Conservation (phyloP, 2,888 invertebrate genomes). For the Oscheius sp. region DNA sequence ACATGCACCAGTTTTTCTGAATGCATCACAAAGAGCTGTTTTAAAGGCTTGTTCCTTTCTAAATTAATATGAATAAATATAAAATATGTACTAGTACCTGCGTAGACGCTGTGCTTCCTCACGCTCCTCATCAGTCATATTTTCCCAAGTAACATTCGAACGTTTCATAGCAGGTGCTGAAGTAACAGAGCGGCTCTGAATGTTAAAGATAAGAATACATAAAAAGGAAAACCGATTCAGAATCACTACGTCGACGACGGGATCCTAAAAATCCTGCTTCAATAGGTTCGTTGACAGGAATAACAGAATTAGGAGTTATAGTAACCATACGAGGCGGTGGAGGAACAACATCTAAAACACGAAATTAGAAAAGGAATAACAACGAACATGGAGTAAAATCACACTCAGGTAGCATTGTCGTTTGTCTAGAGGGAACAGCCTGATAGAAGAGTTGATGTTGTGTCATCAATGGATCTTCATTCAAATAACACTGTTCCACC, state of each 20-base stretch:
- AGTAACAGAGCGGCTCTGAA: background rate
- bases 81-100: constrained; percentile 6
- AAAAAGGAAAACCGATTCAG: background rate
- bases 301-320: constrained; percentile 21
- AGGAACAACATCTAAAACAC: background rate
- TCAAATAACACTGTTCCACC: background rate
- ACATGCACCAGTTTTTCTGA: constrained; percentile 51
- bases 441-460: background rate
- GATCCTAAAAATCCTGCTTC: constrained; percentile 19
- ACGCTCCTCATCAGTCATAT: constrained; percentile 52
- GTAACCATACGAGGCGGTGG: constrained; percentile 26
- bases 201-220: background rate
- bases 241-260: constrained; percentile 14
- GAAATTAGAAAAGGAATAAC: too few relatives aligned
- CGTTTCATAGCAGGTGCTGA: constrained; percentile 8
- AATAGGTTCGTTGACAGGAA: constrained; percentile 24
- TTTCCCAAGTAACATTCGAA: constrained; percentile 40
- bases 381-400: constrained; percentile 2
- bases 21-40: constrained; percentile 69
- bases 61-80: background rate
- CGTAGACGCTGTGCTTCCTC: constrained; percentile 44
- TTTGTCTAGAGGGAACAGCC: background rate
- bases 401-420: background rate
- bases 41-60: constrained; percentile 62
- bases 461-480: background rate